Base-by-base conservation (phyloP, 2,113 vertebrate species). In the Lutjanus erythropterus region DNA sequence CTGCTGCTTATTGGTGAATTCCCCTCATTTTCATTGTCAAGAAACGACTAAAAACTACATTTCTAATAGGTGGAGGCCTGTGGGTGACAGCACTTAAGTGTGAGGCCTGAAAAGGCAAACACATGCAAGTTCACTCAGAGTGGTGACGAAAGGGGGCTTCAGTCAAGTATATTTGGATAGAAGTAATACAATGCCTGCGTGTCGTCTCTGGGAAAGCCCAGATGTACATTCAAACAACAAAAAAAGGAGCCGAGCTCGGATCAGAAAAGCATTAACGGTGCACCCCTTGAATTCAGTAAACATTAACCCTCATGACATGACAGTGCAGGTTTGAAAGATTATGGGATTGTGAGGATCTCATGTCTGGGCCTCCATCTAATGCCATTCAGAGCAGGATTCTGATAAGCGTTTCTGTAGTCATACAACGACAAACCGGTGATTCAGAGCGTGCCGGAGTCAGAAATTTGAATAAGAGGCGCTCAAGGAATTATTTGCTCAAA, bases 161-260 rank as follows among this genome's bases (percentile, higher is more conserved):
- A 84, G 86, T 89, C 90, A 90, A 91, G 89, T 92, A 88, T 70
- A 79, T 85, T 78, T 88, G 83, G 89, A 90, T 88, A 71, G 41
- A 87, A 81, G 82, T 83, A 67, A 85, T 87, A 90, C 81, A 91
- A 91, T 93, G 89, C 88, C 86, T 85, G 71, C 60, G 80, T 86
- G 81, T 88, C 79, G 25, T 76, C 77, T 85, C 82, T 84, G 77
- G 85, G 67, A 31, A 55, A 74, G 71, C 87, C 91, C 85, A 73
- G 19, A 90, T 92, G 93, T 94, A 97, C 96, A 96, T 97, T 97
- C 96, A 96, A 94, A 78, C 93, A 84, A 73, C 89, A 62, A 44
- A 96, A 62, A 44, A 96, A 91, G 78, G 90, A 89, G 93, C 94
- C 84, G 75, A 83, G 84, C 87, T 80, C n/a, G 8, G 25, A 91